A percentile compares a stretch with the other conserved stretches of the same genome.
Conservation (phyloP, 2,888 invertebrate species). For the Polydrusus tereticollis region DNA sequence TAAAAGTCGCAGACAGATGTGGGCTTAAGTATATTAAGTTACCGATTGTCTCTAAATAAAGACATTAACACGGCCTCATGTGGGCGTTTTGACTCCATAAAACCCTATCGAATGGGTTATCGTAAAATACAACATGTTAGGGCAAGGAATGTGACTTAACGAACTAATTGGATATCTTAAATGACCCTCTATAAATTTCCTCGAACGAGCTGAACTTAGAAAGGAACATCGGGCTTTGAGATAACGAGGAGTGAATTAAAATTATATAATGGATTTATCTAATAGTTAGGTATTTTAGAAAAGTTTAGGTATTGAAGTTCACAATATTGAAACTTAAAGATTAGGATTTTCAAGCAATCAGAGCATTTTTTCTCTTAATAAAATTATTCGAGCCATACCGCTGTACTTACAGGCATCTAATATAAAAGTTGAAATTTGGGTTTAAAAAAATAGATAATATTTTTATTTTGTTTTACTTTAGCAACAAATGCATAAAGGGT, state of each 20-base stretch:
- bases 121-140: conserved; percentile 36
- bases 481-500: too few species aligned
- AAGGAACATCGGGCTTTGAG: conserved; percentile 7
- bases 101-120: conserved; percentile 38
- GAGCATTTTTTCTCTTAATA: too few species aligned
- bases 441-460: too few species aligned
- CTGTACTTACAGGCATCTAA: too few species aligned
- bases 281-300: background rate
- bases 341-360: too few species aligned
- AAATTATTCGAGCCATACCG: too few species aligned
- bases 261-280: background rate
- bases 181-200: conserved; percentile 24
- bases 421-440: too few species aligned
- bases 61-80: conserved; percentile 41
- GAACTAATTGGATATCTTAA: conserved; percentile 28
- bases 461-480: too few species aligned
- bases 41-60: conserved; percentile 44
- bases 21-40: conserved; percentile 42
- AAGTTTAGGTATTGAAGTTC: too few species aligned
- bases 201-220: background rate
- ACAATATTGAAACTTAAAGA: too few species aligned
- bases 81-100: conserved; percentile 38
- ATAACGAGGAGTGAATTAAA: conserved; percentile 6
- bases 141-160: conserved; percentile 27
- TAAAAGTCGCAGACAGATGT: conserved; percentile 41